Evolutionary conservation across 1,140 invertebrate species (phyloP), one percentile per base, ranked within the genome.

Genomic region (Probaryconus sp.): DNA sequence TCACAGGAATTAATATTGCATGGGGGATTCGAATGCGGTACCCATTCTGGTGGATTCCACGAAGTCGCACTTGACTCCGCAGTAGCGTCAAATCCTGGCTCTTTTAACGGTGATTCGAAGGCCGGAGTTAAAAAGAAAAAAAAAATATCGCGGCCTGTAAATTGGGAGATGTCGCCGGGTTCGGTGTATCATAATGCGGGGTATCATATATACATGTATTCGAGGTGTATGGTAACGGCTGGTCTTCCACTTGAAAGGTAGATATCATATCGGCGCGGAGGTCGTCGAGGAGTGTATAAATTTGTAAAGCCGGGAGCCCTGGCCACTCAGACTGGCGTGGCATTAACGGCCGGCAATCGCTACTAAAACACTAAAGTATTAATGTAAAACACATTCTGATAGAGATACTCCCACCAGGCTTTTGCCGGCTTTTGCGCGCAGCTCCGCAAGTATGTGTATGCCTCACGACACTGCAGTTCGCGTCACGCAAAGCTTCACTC

Each of bases 341-440:
- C 82, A 83, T 84, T 85, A 86, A 86, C 82, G 79, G 80, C 78
- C 68, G 79, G 81, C 83, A 82, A 85, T 86, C 81, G 80, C 83
- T 80, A 82, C 82, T 84, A 83, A 85, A 85, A 85, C 81, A 84
- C 83, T 84, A 80, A 85, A 81, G 84, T 85, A 86, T 86, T 86
- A 86, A 86, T 86, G 84, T 86, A 85, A 85, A 85, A 85, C 83
- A 86, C 82, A 86, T 85, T 84, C 83, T 82, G 83, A 86, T 86
- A 86, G 81, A 86, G 85, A 86, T 86, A 86, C 81, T 79, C 79
- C 76, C 71, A 76, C 64, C 69, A 53, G 50, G 48, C 30, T 30
- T 31, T 48, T 43, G 17, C 13, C 35, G 45, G 38, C 65, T 67
- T 61, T 74, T 50, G 65, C 64, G 60, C 64, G 60, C 58, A 43